Conservation (phyloP, 1,140 invertebrate species). For the Palaemon carinicauda region DNA sequence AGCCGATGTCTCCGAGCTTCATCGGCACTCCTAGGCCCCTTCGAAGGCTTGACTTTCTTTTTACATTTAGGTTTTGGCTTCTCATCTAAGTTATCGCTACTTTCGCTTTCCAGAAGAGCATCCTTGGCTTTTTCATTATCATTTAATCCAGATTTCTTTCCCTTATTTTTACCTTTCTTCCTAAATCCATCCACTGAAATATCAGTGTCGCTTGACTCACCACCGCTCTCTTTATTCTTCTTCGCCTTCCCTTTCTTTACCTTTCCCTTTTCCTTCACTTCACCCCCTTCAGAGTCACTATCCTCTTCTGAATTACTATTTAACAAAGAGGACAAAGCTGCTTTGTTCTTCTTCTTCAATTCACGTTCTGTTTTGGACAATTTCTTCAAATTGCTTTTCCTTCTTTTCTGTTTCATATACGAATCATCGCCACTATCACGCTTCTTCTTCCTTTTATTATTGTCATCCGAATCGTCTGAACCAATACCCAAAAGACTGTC, state of each 20-base stretch:
- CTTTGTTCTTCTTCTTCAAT: constrained; percentile 12
- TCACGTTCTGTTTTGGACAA: background rate
- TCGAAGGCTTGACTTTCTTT: constrained; percentile 9
- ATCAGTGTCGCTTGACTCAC: constrained; percentile 5
- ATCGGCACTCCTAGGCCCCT: background rate
- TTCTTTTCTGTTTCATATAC: constrained; percentile 31
- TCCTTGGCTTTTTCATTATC: constrained; percentile 38
- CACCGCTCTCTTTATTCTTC: background rate
- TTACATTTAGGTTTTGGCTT: constrained; percentile 41
- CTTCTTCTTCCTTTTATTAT: too few relatives aligned
- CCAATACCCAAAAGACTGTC: too few relatives aligned
- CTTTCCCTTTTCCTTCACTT: constrained; percentile 9
- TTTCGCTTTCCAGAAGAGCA: constrained; percentile 37
- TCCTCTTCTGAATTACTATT: constrained; percentile 1
- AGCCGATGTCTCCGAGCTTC: background rate
- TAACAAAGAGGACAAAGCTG: background rate
- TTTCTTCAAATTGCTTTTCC: constrained; percentile 53
- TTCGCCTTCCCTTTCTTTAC: background rate
- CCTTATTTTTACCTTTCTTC: background rate
- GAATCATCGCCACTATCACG: background rate
- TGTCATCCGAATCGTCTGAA: too few relatives aligned
- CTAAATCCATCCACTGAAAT: background rate
- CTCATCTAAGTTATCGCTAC: constrained; percentile 32
- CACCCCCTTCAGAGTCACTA: background rate
- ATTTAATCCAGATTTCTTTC: background rate